Evolutionary conservation across 1,140 invertebrate species (phyloP).

Genomic region (Centruroides vittatus): DNA sequence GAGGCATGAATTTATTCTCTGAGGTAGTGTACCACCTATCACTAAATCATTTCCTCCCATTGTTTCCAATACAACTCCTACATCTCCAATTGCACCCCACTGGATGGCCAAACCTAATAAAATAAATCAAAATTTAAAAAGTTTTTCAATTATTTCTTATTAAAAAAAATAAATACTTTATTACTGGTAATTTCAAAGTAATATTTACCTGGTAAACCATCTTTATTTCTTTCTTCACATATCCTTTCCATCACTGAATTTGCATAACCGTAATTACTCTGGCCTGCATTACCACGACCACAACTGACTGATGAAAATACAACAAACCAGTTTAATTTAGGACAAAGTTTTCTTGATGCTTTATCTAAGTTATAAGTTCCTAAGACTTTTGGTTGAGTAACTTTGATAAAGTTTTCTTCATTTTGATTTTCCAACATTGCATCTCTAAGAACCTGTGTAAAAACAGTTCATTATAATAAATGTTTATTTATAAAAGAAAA

Average conservation of each 20-base stretch:
- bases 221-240: constrained; percentile 61
- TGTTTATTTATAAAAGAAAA: neutral
- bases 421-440: constrained; percentile 77
- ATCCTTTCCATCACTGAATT: constrained; percentile 95
- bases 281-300: constrained; percentile 85
- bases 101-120: constrained; percentile 69
- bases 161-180: too few species aligned
- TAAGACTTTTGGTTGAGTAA: constrained; percentile 43
- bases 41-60: constrained; percentile 80
- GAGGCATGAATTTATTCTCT: constrained; percentile 78
- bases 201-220: constrained; percentile 47
- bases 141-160: too few species aligned
- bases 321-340: constrained; percentile 75
- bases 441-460: constrained; percentile 51
- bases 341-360: constrained; percentile 53
- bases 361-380: constrained; percentile 59
- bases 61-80: constrained; percentile 74
- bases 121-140: too few species aligned
- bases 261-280: constrained; percentile 88
- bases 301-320: constrained; percentile 89
- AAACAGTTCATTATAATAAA: neutral
- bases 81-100: constrained; percentile 96
- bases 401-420: constrained; percentile 54
- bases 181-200: neutral
- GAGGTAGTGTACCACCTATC: constrained; percentile 81